These are phyloP conservation scores for Alauda arvensis DNA, from an alignment of 2,797 vertebrate species.

Conservation along the genomic window DNA sequence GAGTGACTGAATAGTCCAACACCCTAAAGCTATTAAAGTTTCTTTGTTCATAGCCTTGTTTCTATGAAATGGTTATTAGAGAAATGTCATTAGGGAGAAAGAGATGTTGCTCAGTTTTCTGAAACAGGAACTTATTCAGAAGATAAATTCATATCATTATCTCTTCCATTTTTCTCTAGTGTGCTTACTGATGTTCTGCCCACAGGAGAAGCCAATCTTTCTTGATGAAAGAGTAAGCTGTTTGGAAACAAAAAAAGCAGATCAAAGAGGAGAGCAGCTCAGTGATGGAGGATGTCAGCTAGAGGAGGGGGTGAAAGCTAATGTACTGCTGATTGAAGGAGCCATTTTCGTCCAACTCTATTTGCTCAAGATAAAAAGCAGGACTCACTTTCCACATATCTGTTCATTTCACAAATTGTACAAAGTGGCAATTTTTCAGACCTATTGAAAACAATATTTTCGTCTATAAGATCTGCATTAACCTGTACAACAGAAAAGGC, in stretches of 20 bases:
- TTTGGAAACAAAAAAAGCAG: conserved; percentile 35
- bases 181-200: conserved; percentile 21
- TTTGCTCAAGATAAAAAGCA: background rate
- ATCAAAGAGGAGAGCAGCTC: conserved; percentile 24
- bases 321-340: conserved; percentile 3
- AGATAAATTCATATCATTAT: conserved; percentile 26
- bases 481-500: background rate
- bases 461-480: background rate
- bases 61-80: conserved; percentile 36
- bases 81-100: conserved; percentile 12
- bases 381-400: background rate
- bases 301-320: background rate
- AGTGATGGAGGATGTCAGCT: background rate
- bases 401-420: background rate
- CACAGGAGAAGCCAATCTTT: conserved; percentile 17
- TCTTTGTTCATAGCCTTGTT: conserved; percentile 15
- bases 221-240: conserved; percentile 24
- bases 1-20: background rate
- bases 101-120: conserved; percentile 30
- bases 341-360: background rate
- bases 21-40: conserved; percentile 19
- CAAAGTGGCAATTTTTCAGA: background rate
- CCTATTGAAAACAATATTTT: background rate
- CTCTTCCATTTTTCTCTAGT: conserved; percentile 15
- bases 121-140: conserved; percentile 31